These are phyloP conservation scores for Nesogale talazaci DNA, from an alignment of 2,113 vertebrate species.

Conservation along the genomic window DNA sequence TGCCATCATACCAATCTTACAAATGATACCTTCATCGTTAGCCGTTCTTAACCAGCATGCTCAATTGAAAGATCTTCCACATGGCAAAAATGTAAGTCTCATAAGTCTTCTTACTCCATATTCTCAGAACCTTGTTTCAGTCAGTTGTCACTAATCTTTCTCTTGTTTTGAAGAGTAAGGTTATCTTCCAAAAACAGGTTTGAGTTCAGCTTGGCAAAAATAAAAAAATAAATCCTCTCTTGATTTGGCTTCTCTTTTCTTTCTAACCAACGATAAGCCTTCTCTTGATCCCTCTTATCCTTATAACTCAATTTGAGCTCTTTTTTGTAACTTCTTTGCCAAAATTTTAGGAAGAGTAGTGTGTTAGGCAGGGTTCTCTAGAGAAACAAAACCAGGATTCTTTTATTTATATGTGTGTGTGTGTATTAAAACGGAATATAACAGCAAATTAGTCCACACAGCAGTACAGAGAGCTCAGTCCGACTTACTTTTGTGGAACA, in stretches of 20 bases:
- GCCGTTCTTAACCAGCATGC: background rate
- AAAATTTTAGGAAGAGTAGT: background rate
- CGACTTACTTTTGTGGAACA: no score
- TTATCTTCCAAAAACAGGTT: background rate
- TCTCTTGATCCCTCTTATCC: background rate
- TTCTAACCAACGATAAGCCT: no score
- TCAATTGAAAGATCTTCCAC: background rate
- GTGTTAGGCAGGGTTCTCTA: no score
- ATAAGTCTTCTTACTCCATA: background rate
- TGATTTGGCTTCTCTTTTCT: background rate
- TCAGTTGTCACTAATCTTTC: background rate
- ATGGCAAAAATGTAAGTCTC: background rate
- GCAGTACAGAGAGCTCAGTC: no score
- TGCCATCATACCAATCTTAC: background rate
- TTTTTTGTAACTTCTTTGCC: background rate
- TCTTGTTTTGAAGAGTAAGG: background rate
- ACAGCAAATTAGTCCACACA: no score
- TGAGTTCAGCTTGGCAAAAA: background rate
- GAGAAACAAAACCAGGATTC: no score
- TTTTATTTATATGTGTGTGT: no score
- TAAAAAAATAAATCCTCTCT: background rate
- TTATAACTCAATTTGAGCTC: background rate
- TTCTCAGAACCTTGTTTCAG: slow-evolving; percentile 9
- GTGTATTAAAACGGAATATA: no score
- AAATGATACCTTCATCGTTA: background rate